A percentile compares a stretch with the other conserved stretches of the same genome.
phyloP scores from a whole-genome alignment of 2,797 vertebrate species.

The Clarias pachynema region DNA sequence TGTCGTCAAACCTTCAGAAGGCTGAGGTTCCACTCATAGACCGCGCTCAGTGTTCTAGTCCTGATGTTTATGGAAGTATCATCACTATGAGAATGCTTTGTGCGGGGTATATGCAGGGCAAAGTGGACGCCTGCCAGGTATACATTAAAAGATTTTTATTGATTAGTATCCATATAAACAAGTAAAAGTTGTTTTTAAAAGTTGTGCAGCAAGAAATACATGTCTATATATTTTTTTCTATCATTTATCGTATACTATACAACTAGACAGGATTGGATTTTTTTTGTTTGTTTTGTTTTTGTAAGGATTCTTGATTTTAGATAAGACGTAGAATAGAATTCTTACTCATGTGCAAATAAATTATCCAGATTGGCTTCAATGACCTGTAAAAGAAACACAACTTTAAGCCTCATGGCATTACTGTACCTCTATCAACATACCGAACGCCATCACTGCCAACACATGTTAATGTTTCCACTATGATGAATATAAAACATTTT shows the following conservation, averaged over 20 bases:
- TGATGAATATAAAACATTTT: neutral
- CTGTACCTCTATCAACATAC: no score
- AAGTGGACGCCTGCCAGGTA: conserved; percentile 91
- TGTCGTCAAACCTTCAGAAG: conserved; percentile 79
- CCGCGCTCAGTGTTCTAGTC: conserved; percentile 70
- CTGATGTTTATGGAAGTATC: conserved; percentile 69
- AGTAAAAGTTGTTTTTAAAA: neutral
- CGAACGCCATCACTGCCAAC: no score
- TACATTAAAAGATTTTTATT: neutral
- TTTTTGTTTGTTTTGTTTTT: neutral
- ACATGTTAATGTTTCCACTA: no score
- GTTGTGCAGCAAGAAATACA: no score
- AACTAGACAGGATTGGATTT: neutral
- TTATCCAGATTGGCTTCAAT: neutral
- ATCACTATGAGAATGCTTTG: conserved; percentile 86
- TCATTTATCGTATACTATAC: neutral
- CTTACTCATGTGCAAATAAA: neutral
- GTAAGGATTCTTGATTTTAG: neutral
- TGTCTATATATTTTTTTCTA: neutral
- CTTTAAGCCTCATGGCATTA: neutral
- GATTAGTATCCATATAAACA: neutral
- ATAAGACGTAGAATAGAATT: no score
- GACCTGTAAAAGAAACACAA: neutral
- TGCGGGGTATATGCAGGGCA: conserved; percentile 78
- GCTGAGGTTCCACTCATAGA: conserved; percentile 76